Evolutionary conservation across 2,888 invertebrate species (phyloP).

Genomic region (Nipponacmea schrenckii): DNA sequence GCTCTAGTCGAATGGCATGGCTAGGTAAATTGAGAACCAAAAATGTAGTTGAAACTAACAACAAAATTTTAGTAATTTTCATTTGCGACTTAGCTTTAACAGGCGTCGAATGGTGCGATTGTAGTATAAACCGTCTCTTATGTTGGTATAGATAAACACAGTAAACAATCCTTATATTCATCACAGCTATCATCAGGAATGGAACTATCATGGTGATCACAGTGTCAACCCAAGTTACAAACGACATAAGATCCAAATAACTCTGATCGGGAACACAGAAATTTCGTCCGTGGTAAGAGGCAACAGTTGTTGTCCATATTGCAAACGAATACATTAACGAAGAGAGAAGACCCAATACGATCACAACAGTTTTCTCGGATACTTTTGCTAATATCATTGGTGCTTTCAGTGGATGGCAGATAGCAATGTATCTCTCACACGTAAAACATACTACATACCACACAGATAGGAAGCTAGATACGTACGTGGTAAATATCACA

Average conservation of each 20-base stretch:
- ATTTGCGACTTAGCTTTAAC: constrained; percentile 35
- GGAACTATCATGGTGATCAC: constrained; percentile 49
- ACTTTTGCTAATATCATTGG: constrained; percentile 41
- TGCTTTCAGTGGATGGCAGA: constrained; percentile 77
- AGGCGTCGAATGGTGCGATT: constrained; percentile 1
- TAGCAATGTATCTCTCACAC: constrained; percentile 84
- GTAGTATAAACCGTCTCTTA: constrained; percentile 20
- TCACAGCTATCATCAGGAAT: constrained; percentile 37
- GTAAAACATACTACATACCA: constrained; percentile 90
- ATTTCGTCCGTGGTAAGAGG: constrained; percentile 9
- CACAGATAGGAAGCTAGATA: constrained; percentile 81
- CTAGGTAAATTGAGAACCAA: constrained; percentile 57
- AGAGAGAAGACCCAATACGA: constrained; percentile 31
- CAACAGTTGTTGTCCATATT: constrained; percentile 44
- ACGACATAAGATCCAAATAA: constrained; percentile 31
- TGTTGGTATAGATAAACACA: constrained; percentile 30
- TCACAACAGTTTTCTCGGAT: constrained; percentile 42
- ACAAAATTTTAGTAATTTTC: constrained; percentile 47
- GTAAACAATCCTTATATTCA: constrained; percentile 40
- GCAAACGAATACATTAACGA: constrained; percentile 42
- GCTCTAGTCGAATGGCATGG: constrained; percentile 47
- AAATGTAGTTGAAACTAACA: constrained; percentile 52
- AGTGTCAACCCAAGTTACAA: constrained; percentile 48
- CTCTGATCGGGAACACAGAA: constrained; percentile 30
- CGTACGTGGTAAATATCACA: constrained; percentile 67